Evolutionary conservation across 1,140 invertebrate genomes (phyloP), one percentile per base, ranked within the genome.

Genomic region (Xylocopa sonorina): DNA sequence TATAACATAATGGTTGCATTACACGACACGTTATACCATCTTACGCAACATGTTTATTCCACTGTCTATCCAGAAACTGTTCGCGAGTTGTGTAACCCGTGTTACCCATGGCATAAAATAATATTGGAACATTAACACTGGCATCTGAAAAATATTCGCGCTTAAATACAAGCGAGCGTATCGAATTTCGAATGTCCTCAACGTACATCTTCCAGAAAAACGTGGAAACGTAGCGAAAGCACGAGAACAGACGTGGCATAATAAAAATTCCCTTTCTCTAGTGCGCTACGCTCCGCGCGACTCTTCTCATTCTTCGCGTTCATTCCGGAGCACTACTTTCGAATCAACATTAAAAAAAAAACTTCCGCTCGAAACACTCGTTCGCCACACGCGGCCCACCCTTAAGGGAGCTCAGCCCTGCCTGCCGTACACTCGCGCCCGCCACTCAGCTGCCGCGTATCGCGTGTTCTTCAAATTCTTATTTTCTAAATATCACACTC

Each of bases 291-390:
- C 2, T 38, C 10, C 24, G 1, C 29, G 34, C 1, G 10, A 53
- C 32, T 41, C 67, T 69, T 3, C n/a, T 29, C 9, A 21, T 41
- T 41, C 3, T 1, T 16, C 16, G 12, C 34, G 3, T 27, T 29
- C 34, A 18, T 16, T 16, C 14, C 2, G 5, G 2, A 21, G 55
- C 51, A 38, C 34, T 69, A n/a, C 24, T 50, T 55, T 38, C 41
- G 51, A 69, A 34, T n/a, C 29, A 14, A 14, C 29, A 21, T 10
- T 50, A 51, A 68, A 68, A 51, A 68, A 68, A 64, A 64, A 51
- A 24, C 16, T 43, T 4, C 60, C n/a, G 3, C 50, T 51, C 50
- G n/a, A 21, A 29, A 34, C 29, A 3, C 46, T 67, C 32, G 27
- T 34, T 32, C 12, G 12, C n/a, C 14, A 50, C 24, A 66, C 63